Percentiles rank a stretch among this genome's conserved stretches.
Conservation (phyloP, 2,888 invertebrate species). For the Cryptus viduatorius region DNA sequence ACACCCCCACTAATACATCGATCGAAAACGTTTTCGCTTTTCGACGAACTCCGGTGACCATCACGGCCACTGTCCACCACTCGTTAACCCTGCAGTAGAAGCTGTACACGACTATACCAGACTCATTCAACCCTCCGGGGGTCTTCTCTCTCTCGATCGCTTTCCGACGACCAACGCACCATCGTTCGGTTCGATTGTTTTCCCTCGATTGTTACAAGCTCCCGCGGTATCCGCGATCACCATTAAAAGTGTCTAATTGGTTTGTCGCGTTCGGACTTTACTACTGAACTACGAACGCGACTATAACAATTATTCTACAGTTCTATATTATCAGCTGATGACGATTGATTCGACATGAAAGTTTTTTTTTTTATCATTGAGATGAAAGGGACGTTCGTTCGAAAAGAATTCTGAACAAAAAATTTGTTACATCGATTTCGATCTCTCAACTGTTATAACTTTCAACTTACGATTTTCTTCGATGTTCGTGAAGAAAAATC, state of each 20-base stretch:
- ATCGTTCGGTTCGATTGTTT: conserved; percentile 71
- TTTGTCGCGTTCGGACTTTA: conserved; percentile 72
- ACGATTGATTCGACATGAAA: background rate
- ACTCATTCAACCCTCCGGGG: conserved; percentile 48
- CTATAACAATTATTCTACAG: background rate
- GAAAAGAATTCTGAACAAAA: background rate
- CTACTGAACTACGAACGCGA: background rate
- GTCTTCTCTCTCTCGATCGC: conserved; percentile 33
- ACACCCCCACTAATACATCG: conserved; percentile 13
- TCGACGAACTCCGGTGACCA: conserved; percentile 52
- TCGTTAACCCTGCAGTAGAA: conserved; percentile 60
- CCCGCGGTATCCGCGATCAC: conserved; percentile 67
- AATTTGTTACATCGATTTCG: no score
- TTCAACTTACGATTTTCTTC: no score
- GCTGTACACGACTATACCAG: conserved; percentile 13
- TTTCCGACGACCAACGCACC: conserved; percentile 17
- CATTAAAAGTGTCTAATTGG: conserved; percentile 77
- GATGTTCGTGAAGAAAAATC: no score
- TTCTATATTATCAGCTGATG: background rate
- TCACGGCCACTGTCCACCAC: conserved; percentile 58
- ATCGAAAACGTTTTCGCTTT: conserved; percentile 60
- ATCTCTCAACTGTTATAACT: no score
- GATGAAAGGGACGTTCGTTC: no score
- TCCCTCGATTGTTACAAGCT: conserved; percentile 76
- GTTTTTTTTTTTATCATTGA: background rate